These are phyloP conservation scores for Syngnathus floridae DNA, from an alignment of 2,113 vertebrate species.

Conservation along the genomic window DNA sequence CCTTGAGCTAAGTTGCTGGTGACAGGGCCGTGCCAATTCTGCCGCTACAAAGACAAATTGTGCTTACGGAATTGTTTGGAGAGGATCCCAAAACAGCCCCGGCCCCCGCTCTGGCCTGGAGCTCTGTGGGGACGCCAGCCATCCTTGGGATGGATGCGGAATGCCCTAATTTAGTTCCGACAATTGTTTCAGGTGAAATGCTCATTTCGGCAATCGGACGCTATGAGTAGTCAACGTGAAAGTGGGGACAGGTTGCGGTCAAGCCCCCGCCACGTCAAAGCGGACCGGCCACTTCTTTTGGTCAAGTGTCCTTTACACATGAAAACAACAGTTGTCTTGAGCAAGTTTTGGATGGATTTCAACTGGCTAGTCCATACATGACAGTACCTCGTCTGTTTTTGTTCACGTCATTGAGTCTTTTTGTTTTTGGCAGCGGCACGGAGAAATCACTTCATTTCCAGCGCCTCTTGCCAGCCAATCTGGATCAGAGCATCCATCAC, in stretches of 20 bases:
- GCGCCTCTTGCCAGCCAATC: conserved; percentile 38
- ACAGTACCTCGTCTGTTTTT: conserved; percentile 1
- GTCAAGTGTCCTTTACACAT: no score
- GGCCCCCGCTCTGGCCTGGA: conserved; percentile 23
- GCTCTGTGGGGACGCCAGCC: conserved; percentile 45
- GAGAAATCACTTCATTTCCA: conserved; percentile 29
- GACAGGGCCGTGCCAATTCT: conserved; percentile 60
- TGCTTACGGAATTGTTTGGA: conserved; percentile 65
- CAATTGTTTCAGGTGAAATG: conserved; percentile 37
- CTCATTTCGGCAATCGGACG: conserved; percentile 27
- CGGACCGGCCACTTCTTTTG: no score
- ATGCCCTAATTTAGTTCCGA: conserved; percentile 52
- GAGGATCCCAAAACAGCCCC: conserved; percentile 49
- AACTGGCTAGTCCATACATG: not conserved
- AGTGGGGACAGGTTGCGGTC: no score
- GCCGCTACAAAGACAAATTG: conserved; percentile 69
- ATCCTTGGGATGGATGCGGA: conserved; percentile 44
- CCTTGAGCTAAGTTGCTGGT: conserved; percentile 53
- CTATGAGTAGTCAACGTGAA: not conserved
- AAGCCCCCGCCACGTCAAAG: no score
- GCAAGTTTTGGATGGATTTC: not conserved
- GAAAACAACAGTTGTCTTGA: not conserved
- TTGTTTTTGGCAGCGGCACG: not conserved
- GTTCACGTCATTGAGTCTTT: not conserved
- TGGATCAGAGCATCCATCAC: conserved; percentile 54